These are phyloP conservation scores for Prionailurus bengalensis DNA, from an alignment of 2,113 vertebrate genomes.

Conservation along the genomic window DNA sequence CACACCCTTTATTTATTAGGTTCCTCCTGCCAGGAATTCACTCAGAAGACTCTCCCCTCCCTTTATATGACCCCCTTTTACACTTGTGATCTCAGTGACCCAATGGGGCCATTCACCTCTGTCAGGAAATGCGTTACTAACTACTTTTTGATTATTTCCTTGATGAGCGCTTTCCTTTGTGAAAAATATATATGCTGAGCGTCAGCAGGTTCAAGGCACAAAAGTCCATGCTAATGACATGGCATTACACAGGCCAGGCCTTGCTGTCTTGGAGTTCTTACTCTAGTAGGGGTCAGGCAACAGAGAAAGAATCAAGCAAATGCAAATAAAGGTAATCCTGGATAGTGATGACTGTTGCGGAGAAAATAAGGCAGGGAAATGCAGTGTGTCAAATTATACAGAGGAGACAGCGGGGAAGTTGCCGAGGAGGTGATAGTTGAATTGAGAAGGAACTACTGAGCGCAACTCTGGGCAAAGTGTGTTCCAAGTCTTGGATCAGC, in stretches of 20 bases:
- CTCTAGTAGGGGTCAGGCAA: accelerated
- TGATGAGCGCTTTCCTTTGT: neutral
- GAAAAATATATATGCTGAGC: neutral
- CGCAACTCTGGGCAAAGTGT: neutral
- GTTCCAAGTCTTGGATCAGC: neutral
- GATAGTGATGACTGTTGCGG: neutral
- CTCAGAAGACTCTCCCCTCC: neutral
- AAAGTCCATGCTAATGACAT: neutral
- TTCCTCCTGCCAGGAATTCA: neutral
- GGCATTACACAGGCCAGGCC: neutral
- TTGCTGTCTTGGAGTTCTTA: neutral
- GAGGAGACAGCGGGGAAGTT: accelerated
- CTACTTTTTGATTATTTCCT: neutral
- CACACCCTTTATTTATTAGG: neutral
- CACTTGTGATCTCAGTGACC: neutral
- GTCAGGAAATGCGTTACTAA: neutral
- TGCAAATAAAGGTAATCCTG: neutral
- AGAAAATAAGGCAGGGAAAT: neutral
- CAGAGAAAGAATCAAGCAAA: neutral
- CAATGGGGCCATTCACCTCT: neutral
- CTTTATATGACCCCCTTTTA: neutral
- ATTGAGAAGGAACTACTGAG: neutral
- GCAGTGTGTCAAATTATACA: no score
- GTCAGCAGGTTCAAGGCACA: neutral
- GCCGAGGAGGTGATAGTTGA: neutral